Evolutionary conservation across 30 jellyfish, hydroid and myxozoan genomes (phyloP).

Genomic region (Cassiopea xamachana): DNA sequence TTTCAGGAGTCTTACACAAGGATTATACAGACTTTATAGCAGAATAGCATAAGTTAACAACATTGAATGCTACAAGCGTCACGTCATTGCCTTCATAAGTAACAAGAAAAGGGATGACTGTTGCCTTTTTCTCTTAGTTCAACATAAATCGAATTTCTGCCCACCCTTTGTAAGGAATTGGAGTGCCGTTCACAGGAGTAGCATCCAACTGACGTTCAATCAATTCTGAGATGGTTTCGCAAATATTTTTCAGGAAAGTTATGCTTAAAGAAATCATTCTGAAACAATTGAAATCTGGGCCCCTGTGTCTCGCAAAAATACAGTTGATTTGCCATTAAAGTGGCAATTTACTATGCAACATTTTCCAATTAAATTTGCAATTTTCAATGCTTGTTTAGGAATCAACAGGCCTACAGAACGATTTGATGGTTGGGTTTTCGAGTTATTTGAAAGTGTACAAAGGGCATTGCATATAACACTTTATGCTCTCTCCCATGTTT

Average conservation of each 20-base stretch:
- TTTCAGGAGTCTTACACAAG: too few species aligned
- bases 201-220: constrained; percentile 24
- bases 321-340: neutral
- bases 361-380: constrained; percentile 38
- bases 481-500: constrained; percentile 27
- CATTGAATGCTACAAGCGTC: constrained; percentile 41
- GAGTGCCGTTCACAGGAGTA: constrained; percentile 43
- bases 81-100: neutral
- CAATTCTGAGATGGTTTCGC: neutral
- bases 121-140: neutral
- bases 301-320: constrained; percentile 58
- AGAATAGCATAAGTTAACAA: neutral
- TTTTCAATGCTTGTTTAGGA: constrained; percentile 31
- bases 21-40: too few species aligned
- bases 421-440: too few species aligned
- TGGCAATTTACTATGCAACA: constrained; percentile 25
- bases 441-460: constrained; percentile 13
- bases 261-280: constrained; percentile 23
- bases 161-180: constrained; percentile 13
- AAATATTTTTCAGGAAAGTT: constrained; percentile 27
- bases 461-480: constrained; percentile 40
- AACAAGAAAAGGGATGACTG: constrained; percentile 26
- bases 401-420: constrained; percentile 26
- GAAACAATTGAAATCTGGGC: constrained; percentile 64
- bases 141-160: neutral